Conservation (phyloP, 1,140 invertebrate species). For the Megathymus violae region DNA sequence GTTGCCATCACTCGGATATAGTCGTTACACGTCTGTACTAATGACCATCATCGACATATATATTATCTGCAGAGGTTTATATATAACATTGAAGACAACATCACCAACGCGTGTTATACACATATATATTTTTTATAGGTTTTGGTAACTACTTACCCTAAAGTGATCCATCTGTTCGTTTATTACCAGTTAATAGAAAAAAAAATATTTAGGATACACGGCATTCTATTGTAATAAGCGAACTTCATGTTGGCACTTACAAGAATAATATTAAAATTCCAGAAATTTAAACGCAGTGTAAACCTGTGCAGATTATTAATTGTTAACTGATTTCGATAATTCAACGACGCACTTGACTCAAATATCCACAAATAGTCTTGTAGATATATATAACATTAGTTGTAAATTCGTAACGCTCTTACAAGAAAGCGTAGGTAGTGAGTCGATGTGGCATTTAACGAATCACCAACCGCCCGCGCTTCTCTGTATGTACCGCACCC, state of each 20-base stretch:
- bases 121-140: too few species aligned
- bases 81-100: too few species aligned
- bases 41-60: too few species aligned
- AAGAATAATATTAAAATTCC: background rate
- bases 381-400: background rate
- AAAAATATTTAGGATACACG: background rate
- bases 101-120: too few species aligned
- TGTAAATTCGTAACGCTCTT: conserved; percentile 3
- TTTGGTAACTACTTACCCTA: too few species aligned
- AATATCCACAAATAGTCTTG: conserved; percentile 24
- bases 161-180: too few species aligned
- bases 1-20: too few species aligned
- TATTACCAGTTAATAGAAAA: too few species aligned
- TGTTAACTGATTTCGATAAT: conserved; percentile 11
- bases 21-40: too few species aligned
- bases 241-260: background rate
- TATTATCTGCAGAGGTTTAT: too few species aligned
- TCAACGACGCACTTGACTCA: conserved; percentile 32
- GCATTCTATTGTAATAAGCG: background rate
- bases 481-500: conserved; percentile 29
- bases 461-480: conserved; percentile 26
- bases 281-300: background rate
- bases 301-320: conserved; percentile 13
- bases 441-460: conserved; percentile 24
- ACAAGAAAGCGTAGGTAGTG: conserved; percentile 18